Conservation (phyloP, 2,113 vertebrate species). For the Hypomesus transpacificus region DNA sequence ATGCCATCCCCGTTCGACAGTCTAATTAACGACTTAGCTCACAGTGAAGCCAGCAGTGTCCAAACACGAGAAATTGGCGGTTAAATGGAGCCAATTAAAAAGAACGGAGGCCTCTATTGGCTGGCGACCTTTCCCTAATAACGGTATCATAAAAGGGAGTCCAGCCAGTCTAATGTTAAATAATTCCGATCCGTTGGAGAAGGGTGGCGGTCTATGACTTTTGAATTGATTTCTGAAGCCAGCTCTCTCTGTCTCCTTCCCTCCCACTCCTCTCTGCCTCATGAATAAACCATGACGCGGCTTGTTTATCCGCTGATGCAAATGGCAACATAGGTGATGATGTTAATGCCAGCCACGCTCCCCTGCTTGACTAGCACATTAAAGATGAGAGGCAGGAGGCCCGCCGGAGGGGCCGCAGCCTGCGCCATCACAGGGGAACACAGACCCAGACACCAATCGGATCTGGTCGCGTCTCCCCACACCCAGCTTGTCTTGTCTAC, state of each 20-base stretch:
- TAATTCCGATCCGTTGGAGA: slow-evolving; percentile 2
- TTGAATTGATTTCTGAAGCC: slow-evolving; percentile 27
- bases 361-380: slow-evolving; percentile 27
- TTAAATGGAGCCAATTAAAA: not conserved
- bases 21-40: not conserved
- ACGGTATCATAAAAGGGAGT: slow-evolving; percentile 4
- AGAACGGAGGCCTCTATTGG: not conserved
- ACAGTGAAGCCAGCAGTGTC: not conserved
- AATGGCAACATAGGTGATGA: slow-evolving; percentile 41
- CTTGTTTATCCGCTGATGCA: slow-evolving; percentile 47
- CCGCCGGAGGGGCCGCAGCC: slow-evolving; percentile 2
- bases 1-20: not conserved
- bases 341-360: slow-evolving; percentile 40
- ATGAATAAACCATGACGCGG: slow-evolving; percentile 48
- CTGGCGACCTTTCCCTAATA: not conserved
- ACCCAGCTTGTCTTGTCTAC: too few relatives aligned
- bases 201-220: slow-evolving; percentile 8
- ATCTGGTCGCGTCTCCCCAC: too few relatives aligned
- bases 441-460: too few relatives aligned
- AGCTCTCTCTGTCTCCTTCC: not conserved
- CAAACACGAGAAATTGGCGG: not conserved
- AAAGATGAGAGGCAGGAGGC: slow-evolving; percentile 14
- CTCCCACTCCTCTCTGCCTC: not conserved
- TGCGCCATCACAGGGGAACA: not conserved
- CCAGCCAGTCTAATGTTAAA: slow-evolving; percentile 7